Evolutionary conservation across 2,797 vertebrate species (phyloP), one percentile per base, ranked within the genome.

Genomic region (Astyanax mexicanus): DNA sequence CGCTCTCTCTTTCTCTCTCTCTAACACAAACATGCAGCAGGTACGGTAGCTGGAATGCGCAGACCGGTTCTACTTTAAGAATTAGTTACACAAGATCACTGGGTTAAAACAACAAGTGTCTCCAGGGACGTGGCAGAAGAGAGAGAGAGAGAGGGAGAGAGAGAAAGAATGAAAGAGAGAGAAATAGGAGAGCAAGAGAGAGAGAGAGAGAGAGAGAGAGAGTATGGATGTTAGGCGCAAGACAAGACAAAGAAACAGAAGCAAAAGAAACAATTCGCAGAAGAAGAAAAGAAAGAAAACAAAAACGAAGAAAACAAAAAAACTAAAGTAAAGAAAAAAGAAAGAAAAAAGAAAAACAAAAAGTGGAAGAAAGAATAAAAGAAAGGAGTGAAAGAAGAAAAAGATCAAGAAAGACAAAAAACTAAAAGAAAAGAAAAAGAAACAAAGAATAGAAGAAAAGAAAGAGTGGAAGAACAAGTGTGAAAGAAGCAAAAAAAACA

Each of bases 311-410:
- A 29, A 32, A 55, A 55, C 35, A 23, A 4, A 57, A 38, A 38
- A 32, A 5, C 3, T 17, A 17, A 25, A 47, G 8, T 12, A 23
- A 44, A 67, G 64, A 45, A 71, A 15, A 42, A 76, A 38, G 66
- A 69, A 77, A 60, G 76, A 69, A 72, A 44, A 32, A 74, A 82
- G 66, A 75, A 54, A 23, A 5, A 23, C 68, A 68, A 3, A 2
- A 23, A 25, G 11, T 4, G 12, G 23, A 12, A 25, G 10, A 27
- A 19, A 19, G 9, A 23, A 12, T 4, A 2, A 25, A 17, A 4
- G 7, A 21, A 21, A 25, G 23, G 8, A 52, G 8, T 7, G 1
- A 23, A 19, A 8, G 23, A 23, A 52, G 4, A 23, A 11, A 23
- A 6, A 6, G 19, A n/a, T n/a, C n/a, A n/a, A n/a, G n/a, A n/a